phyloP scores from a whole-genome alignment of 2,797 vertebrate species.

The Syndactyla subalaris region DNA sequence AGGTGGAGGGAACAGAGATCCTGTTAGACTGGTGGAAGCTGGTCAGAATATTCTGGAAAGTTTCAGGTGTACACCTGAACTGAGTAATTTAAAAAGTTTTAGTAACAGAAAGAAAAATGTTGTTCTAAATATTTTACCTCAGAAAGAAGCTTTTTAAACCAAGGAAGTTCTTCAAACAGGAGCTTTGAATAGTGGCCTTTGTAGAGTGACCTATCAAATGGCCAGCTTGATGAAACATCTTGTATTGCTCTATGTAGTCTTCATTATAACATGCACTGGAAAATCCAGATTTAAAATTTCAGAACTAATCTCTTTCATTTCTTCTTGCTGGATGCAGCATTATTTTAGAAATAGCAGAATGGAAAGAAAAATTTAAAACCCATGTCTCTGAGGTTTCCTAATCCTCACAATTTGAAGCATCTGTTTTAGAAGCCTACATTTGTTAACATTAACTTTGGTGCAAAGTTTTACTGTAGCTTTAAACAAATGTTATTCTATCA shows the following conservation, averaged over 20 bases:
- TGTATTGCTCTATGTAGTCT: background rate
- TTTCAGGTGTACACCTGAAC: background rate
- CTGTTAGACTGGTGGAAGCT: background rate
- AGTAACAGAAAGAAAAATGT: background rate
- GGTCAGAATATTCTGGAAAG: background rate
- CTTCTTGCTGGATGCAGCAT: background rate
- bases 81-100: background rate
- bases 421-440: background rate
- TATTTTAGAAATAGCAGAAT: background rate
- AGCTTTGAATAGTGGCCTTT: background rate
- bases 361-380: background rate
- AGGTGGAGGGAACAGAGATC: background rate
- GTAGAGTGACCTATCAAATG: background rate
- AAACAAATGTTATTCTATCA: background rate
- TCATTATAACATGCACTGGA: background rate
- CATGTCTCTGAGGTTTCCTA: background rate
- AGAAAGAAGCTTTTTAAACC: background rate
- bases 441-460: background rate
- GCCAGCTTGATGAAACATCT: background rate
- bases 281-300: background rate
- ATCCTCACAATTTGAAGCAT: background rate
- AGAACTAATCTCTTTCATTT: background rate
- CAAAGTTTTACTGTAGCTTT: background rate
- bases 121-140: background rate
- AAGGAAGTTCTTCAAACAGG: background rate